A percentile compares a stretch with the other conserved stretches of the same genome.
phyloP scores from a whole-genome alignment of 2,113 vertebrate genomes.

The Tychaedon coryphoeus region DNA sequence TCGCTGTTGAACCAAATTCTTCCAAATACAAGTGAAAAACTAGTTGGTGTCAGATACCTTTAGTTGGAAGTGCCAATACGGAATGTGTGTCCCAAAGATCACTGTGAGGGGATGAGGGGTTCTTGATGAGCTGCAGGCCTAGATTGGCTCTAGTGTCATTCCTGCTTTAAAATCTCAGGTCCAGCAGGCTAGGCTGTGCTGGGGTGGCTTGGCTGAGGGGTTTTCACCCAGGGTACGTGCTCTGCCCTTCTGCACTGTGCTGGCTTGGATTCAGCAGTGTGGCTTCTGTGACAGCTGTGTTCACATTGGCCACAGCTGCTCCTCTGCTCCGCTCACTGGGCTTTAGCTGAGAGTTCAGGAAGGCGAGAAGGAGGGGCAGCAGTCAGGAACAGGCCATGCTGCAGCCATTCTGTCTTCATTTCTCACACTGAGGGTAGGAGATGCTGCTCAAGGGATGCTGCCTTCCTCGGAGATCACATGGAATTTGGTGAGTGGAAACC shows the following conservation, averaged over 20 bases:
- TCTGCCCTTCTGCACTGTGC: neutral
- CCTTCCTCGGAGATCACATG: rapidly evolving
- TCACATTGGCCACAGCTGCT: rapidly evolving
- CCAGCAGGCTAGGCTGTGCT: neutral
- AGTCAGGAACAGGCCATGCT: rapidly evolving
- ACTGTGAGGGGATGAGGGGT: too few species aligned
- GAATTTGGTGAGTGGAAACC: neutral
- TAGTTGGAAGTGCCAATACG: neutral
- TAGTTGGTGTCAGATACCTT: neutral
- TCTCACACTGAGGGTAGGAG: neutral
- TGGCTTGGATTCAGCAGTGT: neutral
- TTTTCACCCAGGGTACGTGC: neutral
- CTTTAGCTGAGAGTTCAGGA: neutral
- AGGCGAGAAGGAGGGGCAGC: neutral
- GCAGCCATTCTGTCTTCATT: neutral
- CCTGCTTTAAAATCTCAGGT: neutral
- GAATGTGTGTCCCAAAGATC: neutral
- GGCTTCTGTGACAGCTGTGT: neutral
- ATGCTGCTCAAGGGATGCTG: neutral
- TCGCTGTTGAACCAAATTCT: neutral
- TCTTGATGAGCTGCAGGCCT: neutral
- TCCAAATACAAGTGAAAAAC: neutral
- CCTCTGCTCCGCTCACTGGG: rapidly evolving
- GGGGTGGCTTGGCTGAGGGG: rapidly evolving
- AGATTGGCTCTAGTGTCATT: neutral